Percentiles rank a stretch among this genome's conserved stretches.
Conservation (phyloP, 2,113 vertebrate genomes). For the Geococcyx californianus region DNA sequence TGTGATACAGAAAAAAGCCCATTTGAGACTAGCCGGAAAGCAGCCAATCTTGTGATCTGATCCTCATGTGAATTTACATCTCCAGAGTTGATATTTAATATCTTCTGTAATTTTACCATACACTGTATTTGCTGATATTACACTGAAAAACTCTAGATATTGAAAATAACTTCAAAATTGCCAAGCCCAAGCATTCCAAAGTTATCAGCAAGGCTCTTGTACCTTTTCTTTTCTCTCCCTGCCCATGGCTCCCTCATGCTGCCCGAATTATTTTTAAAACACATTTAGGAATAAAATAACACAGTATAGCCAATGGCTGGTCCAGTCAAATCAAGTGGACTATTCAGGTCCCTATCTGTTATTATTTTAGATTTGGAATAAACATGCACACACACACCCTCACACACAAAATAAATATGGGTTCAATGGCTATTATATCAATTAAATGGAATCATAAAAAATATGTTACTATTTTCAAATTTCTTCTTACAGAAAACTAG, state of each 20-base stretch:
- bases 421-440: background rate
- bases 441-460: background rate
- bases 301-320: background rate
- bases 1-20: slow-evolving; percentile 37
- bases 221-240: background rate
- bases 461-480: background rate
- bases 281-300: background rate
- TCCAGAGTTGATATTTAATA: background rate
- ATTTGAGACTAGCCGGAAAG: background rate
- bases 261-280: background rate
- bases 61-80: slow-evolving; percentile 16
- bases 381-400: too few relatives aligned
- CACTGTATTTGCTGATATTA: background rate
- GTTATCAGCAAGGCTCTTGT: background rate
- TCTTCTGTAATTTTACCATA: background rate
- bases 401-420: background rate
- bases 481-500: background rate
- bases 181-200: background rate
- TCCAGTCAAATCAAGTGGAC: background rate
- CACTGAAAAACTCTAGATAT: background rate
- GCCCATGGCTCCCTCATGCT: background rate
- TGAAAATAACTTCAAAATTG: background rate
- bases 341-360: background rate
- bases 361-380: background rate
- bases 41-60: slow-evolving; percentile 18